Base-by-base conservation (phyloP, 2,113 vertebrate genomes). In the Plecotus auritus region DNA sequence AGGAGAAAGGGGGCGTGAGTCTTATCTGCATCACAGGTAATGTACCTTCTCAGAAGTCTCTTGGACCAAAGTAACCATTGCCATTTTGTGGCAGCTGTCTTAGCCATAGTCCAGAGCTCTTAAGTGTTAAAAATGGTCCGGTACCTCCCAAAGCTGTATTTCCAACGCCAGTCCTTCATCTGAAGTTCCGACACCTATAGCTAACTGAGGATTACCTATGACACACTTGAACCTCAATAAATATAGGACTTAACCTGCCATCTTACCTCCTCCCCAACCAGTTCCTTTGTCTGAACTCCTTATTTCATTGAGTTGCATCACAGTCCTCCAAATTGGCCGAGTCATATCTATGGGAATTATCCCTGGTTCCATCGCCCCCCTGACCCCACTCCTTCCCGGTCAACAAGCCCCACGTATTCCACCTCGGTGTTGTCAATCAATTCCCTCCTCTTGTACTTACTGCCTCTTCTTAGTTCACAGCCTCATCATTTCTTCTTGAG, bases 361-460 rank as follows among this genome's bases (percentile, higher is more conserved):
- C 42, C 30, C 40, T 17, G 42, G 18, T n/a, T 45, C 66, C 18
- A 5, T 40, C 37, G 7, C 4, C 47, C 2, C 4, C 23, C 16
- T 30, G 6, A 11, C 26, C 20, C 22, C 1, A 1, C 0, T 1
- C 18, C 13, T 0, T 14, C 47, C 59, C 1, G 1, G 13, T 9
- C 42, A 23, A 3, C 37, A n/a, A 5, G 59, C 35, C 42, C 14
- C 3, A n/a, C 0, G 1, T 45, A 22, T 3, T 35, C 13, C 5
- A 2, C 35, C 69, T 61, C 40, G 45, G 81, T 2, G 14, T 17
- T 23, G 26, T 49, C 89, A 54, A 13, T n/a, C 0, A 1, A 35
- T 2, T 13, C 23, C 30, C 70, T 14, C 30, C 26, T 9, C 69
- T 26, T 11, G 26, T 2, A 0, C 14, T 5, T 4, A 1, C 16